These are phyloP conservation scores for Akabosia matsudoensis DNA, from an alignment of 1,140 invertebrate species.

Conservation along the genomic window DNA sequence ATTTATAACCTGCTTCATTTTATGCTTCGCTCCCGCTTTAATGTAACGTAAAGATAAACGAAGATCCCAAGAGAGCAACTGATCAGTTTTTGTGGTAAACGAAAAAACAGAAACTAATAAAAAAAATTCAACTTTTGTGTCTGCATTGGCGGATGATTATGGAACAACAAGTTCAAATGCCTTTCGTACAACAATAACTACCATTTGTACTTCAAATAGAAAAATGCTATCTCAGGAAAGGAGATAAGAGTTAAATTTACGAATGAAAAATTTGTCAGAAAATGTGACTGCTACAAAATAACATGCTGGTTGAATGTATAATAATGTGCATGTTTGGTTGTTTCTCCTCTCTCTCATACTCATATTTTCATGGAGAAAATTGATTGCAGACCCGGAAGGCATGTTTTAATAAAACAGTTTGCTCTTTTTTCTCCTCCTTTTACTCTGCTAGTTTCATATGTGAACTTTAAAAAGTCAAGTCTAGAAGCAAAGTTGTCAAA, in stretches of 20 bases:
- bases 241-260: background rate
- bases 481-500: constrained; percentile 1
- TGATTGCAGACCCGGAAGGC: constrained; percentile 19
- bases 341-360: too few species aligned
- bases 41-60: background rate
- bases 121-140: background rate
- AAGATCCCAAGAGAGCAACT: background rate
- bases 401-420: too few species aligned
- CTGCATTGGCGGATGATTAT: background rate
- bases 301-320: background rate
- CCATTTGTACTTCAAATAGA: constrained; percentile 2
- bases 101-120: background rate
- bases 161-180: background rate
- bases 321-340: too few species aligned
- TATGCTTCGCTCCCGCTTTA: background rate
- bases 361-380: background rate
- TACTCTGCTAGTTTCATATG: too few species aligned
- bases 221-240: background rate
- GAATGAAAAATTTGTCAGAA: constrained; percentile 3
- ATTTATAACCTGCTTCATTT: background rate
- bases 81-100: background rate
- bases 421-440: too few species aligned
- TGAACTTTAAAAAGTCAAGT: too few species aligned
- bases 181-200: too few species aligned
- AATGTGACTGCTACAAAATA: constrained; percentile 19